Base-by-base conservation (phyloP, 2,888 invertebrate species). In the Sericinus montela region DNA sequence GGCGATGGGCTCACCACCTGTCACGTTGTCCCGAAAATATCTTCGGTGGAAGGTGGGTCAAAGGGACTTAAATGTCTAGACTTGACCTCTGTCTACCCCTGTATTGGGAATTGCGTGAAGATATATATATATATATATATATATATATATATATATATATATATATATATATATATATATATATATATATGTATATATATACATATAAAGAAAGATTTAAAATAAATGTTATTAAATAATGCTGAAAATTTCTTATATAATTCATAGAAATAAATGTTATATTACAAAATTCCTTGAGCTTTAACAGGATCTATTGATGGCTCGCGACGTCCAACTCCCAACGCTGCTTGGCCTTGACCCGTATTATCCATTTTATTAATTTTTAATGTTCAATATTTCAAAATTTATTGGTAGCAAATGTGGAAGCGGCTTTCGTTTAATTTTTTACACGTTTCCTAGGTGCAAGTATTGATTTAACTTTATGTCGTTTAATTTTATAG, bases 271-370 rank as follows among this genome's bases (percentile, higher is more conserved):
- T n/a, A n/a, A n/a, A n/a, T n/a, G n/a, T n/a, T 10, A n/a, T 29
- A 9, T 49, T 73, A 88, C 88, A 87, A 61, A 58, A 88, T 78
- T 55, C 87, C 86, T 67, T 88, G 83, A 44, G 83, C 83, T 55
- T 85, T 87, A 7, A 87, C 87, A 8, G 86, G 83, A 56, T 87
- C 87, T 3, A 62, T 75, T 7, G 80, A 79, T 8, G 77, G 73
- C 40, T 86, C 85, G 6, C 76, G 72, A 1, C 79, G 75, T 8
- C 69, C 67, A 10, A 72, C 78, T n/a, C 67, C 61, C 9, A 62
- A 63, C 15, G 57, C 56, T n/a, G 57, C 57, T 1, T 73, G 65
- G 7, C 72, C 67, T 37, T 75, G 72, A 48, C 72, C 74, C 23
- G 71, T 41, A 19, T 67, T 72, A 57, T 85, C 85, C 85, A 86